Base-by-base conservation (phyloP, 2,888 invertebrate species). In the Hylaea fasciaria region DNA sequence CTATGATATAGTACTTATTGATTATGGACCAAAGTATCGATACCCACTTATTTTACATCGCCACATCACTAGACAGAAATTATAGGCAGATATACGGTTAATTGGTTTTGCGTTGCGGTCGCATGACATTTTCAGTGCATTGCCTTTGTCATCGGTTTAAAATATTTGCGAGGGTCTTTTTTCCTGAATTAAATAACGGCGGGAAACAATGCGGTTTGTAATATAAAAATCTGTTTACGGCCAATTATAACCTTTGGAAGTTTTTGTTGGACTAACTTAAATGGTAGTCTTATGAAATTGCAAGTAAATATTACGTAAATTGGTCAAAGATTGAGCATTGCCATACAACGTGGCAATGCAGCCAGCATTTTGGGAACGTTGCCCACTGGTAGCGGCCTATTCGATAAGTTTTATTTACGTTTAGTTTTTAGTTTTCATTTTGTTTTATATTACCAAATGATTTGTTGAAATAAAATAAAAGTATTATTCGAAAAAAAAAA, bases 91-190 rank as follows among this genome's bases (percentile, higher is more conserved):
- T 86, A 88, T 85, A 88, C 86, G 87, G 81, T 86, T 91, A 91
- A 91, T 91, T 90, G 89, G 89, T 87, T 88, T 87, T 85, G 80
- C 87, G 84, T 84, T 90, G 91, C 79, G 89, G 91, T 87, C 84
- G 81, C 80, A 75, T 88, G 87, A 88, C 88, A 89, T 91, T 89
- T 90, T 83, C 87, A 82, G 84, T 82, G 87, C 87, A 88, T 80
- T 88, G 90, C 86, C 83, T 88, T 88, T 91, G 89, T 89, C 89
- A 86, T 84, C 87, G 88, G 85, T 85, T 86, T 84, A 83, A 88
- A 88, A 87, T 85, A 79, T 82, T 76, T 73, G 70, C 70, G 69
- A 70, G 66, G 72, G 75, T 77, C 80, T 85, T 89, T 22, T 85
- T 85, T 81, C 32, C 74, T 64, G 77, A 84, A 85, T 86, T 83